Evolutionary conservation across 92 coral and sea anemone species (phyloP), one percentile per base, ranked within the genome.

Genomic region (Bergia puertoricense): DNA sequence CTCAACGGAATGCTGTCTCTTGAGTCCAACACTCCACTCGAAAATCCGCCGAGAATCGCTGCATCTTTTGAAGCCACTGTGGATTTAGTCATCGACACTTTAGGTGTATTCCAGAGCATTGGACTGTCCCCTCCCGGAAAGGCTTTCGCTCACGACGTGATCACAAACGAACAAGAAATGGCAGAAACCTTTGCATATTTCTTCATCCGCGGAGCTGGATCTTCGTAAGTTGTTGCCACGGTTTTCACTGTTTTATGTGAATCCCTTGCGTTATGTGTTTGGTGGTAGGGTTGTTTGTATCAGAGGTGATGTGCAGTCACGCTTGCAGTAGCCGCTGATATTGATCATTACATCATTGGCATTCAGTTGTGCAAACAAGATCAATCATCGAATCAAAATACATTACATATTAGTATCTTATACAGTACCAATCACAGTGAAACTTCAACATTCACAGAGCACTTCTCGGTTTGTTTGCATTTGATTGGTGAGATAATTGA

Each of bases 101-200:
- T 94, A 62, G 94, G 90, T 11, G 90, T 96, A 43, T 90, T 96
- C 40, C 88, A 92, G 71, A 89, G 92, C 11, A 86, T 96, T 84
- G 86, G 86, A 1, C 89, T 94, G 43, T 89, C 92, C 20, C 94
- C 98, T 3, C 97, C 98, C 8, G 91, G 88, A 4, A 90, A 91
- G 81, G 96, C 96, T 11, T 78, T 80, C 44, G 93, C 94, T 38
- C 97, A 94, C 85, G 97, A 94, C 59, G 88, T 94, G 48, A 91
- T 96, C 76, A 86, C 91, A 74, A 93, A 79, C 74, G 93, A 94
- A 71, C 92, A 88, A 40, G 93, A 92, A 76, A 86, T 96, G 44
- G 91, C 92, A 81, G 98, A 96, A 90, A 92, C 97, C 1, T 96
- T 96, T 85, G 98, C 98, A 18, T 96, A 94, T 81, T 96, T 96